Base-by-base conservation (phyloP, 2,797 vertebrate genomes). In the Acomys russatus region DNA sequence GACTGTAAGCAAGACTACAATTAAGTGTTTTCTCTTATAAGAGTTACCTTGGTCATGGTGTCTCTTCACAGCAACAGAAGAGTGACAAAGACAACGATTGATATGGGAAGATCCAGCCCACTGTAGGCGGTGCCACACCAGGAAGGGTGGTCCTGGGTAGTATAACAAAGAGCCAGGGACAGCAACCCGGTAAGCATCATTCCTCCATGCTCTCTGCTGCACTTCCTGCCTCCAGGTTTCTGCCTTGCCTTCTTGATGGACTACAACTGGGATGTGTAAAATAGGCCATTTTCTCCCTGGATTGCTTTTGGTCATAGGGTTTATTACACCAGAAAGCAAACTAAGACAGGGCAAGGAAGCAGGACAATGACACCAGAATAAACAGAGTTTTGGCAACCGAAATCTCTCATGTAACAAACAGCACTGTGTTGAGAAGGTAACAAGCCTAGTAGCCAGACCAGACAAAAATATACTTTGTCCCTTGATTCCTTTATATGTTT, bases 401-500 rank as follows among this genome's bases (percentile, higher is more conserved):
- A 94, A 90, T 49, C 74, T 49, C 38, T 63, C 20, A 44, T 49
- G 8, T 1, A 59, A 59, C 2, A 63, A 59, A 59, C 2, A 63
- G 35, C 15, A 63, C 59, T 33, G 28, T 33, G 2, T 20, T n/a
- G 38, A 83, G 76, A 85, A 54, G 22, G 11, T 22, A 87, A 91
- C 49, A 30, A 83, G 54, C 0, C 22, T 23, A 51, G 12, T 64
- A 56, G 64, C 4, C 54, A 35, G 87, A 95, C 0, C 8, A 79
- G 86, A 79, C 38, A 56, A 30, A 91, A 28, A 44, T 30, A 30
- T 59, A 44, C 51, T 5, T 89, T 59, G 28, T 64, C 84, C 94
- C 83, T 28, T 90, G 63, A 85, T 83, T 90, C 35, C 64, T 96
- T 85, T 94, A 71, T 66, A 76, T 23, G 17, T 96, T 91, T 91